Evolutionary conservation across 92 coral and sea anemone genomes (phyloP), one percentile per base, ranked within the genome.

Genomic region (Isaurus tuberculatus): DNA sequence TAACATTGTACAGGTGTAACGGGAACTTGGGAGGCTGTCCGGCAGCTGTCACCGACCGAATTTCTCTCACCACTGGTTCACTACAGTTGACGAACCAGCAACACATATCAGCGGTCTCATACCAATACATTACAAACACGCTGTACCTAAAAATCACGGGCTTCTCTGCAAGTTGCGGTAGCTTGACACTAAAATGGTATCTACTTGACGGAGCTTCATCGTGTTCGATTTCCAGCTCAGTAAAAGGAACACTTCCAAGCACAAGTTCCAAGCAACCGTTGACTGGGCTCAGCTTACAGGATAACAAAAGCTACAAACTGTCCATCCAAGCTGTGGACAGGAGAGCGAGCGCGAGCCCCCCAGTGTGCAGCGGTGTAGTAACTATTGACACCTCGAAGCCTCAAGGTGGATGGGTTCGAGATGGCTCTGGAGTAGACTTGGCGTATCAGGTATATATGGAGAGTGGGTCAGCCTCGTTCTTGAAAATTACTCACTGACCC

Each of bases 331-430:
- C 89, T 16, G 29, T 48, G 22, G 90, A 91, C 37, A 53, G 75
- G 22, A 65, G 94, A 9, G 84, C 74, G 27, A 72, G 82, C 5
- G 48, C 65, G 48, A 83, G 81, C 25, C 86, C 72, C 30, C 89
- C 86, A 8, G 85, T 88, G 13, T 91, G 94, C 64, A 88, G 89
- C 83, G 69, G 85, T 70, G 48, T 57, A 0, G 51, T 88, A 5
- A 79, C 91, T 27, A 58, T 89, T 19, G 95, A 89, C 73, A 83
- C 86, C 67, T 82, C 86, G 7, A 85, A 53, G 36, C 94, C 96
- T 4, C 87, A 83, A 15, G 97, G 94, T 46, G 95, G 95, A 19
- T 92, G 95, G 95, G 48, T 92, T 15, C 92, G 87, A 28, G 98
- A 94, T 73, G 98, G 98, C 17, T 77, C 80, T 60, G 88, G 89